phyloP scores from a whole-genome alignment of 2,113 vertebrate genomes.

The Passer domesticus region DNA sequence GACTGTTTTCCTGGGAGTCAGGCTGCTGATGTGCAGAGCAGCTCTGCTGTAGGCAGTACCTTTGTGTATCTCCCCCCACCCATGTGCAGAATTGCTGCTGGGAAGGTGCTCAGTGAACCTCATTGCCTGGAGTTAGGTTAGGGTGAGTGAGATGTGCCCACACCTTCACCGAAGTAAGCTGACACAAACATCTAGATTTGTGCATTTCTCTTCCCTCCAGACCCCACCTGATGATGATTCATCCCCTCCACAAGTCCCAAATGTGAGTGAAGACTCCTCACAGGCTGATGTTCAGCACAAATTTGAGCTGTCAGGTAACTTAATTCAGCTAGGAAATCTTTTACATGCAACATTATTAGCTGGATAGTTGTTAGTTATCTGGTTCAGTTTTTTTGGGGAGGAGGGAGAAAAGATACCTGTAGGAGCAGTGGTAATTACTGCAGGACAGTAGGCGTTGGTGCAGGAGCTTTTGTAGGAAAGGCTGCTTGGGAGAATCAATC shows the following conservation, averaged over 20 bases:
- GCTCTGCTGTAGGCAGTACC: conserved; percentile 3
- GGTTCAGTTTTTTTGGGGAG: conserved; percentile 67
- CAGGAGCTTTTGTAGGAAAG: conserved; percentile 53
- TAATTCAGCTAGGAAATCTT: conserved; percentile 60
- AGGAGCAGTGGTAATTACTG: conserved; percentile 51
- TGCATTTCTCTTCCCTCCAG: conserved; percentile 73
- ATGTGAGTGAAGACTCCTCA: conserved; percentile 79
- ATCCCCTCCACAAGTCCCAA: conserved; percentile 79
- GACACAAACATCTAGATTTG: conserved; percentile 63
- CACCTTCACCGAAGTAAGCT: conserved; percentile 58
- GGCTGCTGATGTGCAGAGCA: conserved; percentile 36
- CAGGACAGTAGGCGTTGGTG: conserved; percentile 56
- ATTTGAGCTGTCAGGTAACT: conserved; percentile 82
- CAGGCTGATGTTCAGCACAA: conserved; percentile 79
- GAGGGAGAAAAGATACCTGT: conserved; percentile 53
- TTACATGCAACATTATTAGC: conserved; percentile 60
- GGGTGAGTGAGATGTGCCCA: conserved; percentile 49
- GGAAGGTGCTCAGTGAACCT: conserved; percentile 33
- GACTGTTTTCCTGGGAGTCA: conserved; percentile 30
- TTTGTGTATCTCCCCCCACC: background rate
- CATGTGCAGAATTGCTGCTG: conserved; percentile 14
- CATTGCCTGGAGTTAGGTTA: conserved; percentile 31
- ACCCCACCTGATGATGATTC: conserved; percentile 76
- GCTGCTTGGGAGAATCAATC: conserved; percentile 54
- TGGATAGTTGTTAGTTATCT: conserved; percentile 62